Evolutionary conservation across 2,888 invertebrate species (phyloP), one percentile per base, ranked within the genome.

Genomic region (Pterobdella sp.): DNA sequence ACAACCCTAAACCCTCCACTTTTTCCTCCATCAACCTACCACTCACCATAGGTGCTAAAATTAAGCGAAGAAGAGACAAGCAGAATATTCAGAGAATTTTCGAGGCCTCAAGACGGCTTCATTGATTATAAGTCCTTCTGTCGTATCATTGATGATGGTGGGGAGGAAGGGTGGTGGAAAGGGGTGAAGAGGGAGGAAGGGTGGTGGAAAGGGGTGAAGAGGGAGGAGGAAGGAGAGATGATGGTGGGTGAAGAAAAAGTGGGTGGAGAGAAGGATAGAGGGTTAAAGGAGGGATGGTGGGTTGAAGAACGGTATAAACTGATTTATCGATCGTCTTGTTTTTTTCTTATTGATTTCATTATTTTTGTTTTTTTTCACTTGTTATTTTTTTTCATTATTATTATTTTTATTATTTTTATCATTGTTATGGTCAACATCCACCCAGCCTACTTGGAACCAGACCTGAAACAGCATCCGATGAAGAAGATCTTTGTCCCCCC

Each of bases 121-220:
- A 80, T 84, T 1, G 76, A 79, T 32, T 84, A 84, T 78, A 81
- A 81, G 75, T 82, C 83, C 72, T 84, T 84, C 77, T 82, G 82
- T 79, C 81, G 81, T 73, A 79, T 80, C 73, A 80, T 83, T 79
- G 84, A 84, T 78, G 82, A 83, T 80, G 82, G 83, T 83, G 75
- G 36, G 32, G 3, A 29, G 32, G 37, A n/a, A 26, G 10, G 64
- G 64, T 63, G 10, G 64, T 29, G 31, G 7, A 22, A 22, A 63
- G n/a, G 7, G 49, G 22, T 22, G 49, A 42, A 42, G 49, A 7
- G 22, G 49, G 49, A 18, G 42, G 42, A 18, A 42, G 7, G 42
- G 18, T 42, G 42, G 42, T 42, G 42, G 42, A 14, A 42, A 18
- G 7, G 42, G 42, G 42, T 42, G 42, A 42, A 68, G n/a, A 67